Evolutionary conservation across 2,888 invertebrate species (phyloP), one percentile per base, ranked within the genome.

Genomic region (Rhaphigaster nebulosa): DNA sequence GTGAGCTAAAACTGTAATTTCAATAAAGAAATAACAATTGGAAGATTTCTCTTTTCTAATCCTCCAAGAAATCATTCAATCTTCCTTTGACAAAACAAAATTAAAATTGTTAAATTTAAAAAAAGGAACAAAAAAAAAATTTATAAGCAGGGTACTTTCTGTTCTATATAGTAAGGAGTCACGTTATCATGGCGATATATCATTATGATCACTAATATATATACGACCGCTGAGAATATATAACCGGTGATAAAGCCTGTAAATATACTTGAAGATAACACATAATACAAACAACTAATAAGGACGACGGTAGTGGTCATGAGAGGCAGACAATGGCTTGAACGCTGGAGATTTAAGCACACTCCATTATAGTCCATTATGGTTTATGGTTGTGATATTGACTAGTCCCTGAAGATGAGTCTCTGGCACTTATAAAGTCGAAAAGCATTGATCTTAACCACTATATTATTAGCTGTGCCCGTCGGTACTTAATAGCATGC

Each of bases 241-340:
- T 38, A 38, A 2, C 38, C 70, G 18, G 34, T 20, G 34, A 38
- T 76, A 76, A 38, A 76, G 38, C 3, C 70, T 4, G 70, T 38
- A 38, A 20, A 76, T 76, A 76, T 38, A 12, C 34, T 65, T 3
- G 20, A 76, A 76, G 70, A 76, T 76, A 76, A 76, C 34, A 76
- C 18, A 76, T 38, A 76, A 76, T 76, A 76, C 38, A 10, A 76
- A 76, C 70, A 76, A 76, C 34, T 76, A 76, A 76, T 76, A 76
- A 76, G 34, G 70, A 38, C 70, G 70, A 23, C 38, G 23, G 34
- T 38, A 23, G 70, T 76, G 70, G 38, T 38, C 20, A 76, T 34
- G 38, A 76, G 38, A 20, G 70, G 70, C 70, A 38, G 38, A 76
- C 70, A 76, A 76, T 65, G 70, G 70, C 1, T 3, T 4, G 70